Conservation (phyloP, 1,140 invertebrate species). For the Maniola jurtina region DNA sequence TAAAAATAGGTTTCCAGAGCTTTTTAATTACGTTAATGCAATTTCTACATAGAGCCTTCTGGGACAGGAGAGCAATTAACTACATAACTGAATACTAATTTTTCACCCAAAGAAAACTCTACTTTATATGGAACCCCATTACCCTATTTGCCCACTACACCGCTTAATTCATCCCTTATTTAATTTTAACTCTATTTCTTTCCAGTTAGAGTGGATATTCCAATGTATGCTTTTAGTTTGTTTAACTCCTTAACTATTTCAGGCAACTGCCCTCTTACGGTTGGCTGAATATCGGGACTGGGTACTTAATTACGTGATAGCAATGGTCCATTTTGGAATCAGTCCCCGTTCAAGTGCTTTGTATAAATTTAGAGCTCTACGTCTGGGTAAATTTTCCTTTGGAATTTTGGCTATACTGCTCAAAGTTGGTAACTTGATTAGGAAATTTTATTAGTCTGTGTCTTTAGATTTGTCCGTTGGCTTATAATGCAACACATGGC, state of each 20-base stretch:
- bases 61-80: constrained; percentile 28
- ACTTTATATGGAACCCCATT: constrained; percentile 48
- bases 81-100: constrained; percentile 38
- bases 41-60: neutral
- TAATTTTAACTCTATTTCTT: constrained; percentile 13
- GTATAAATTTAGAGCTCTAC: constrained; percentile 20
- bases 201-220: constrained; percentile 26
- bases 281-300: constrained; percentile 44
- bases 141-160: constrained; percentile 43
- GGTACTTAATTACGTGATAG: constrained; percentile 53
- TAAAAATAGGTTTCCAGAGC: neutral
- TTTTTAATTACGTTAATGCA: constrained; percentile 2
- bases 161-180: constrained; percentile 12
- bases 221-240: constrained; percentile 17
- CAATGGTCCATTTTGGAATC: constrained; percentile 39
- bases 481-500: constrained; percentile 24
- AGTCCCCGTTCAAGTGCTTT: constrained; percentile 28
- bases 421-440: neutral
- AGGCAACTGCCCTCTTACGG: constrained; percentile 44
- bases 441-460: constrained; percentile 5
- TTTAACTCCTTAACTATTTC: constrained; percentile 41
- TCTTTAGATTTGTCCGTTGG: constrained; percentile 18
- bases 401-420: neutral
- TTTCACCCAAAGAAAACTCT: constrained; percentile 44
- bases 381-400: neutral